These are phyloP conservation scores for Porites divaricata DNA, from an alignment of 92 coral and sea anemone genomes.

Conservation along the genomic window DNA sequence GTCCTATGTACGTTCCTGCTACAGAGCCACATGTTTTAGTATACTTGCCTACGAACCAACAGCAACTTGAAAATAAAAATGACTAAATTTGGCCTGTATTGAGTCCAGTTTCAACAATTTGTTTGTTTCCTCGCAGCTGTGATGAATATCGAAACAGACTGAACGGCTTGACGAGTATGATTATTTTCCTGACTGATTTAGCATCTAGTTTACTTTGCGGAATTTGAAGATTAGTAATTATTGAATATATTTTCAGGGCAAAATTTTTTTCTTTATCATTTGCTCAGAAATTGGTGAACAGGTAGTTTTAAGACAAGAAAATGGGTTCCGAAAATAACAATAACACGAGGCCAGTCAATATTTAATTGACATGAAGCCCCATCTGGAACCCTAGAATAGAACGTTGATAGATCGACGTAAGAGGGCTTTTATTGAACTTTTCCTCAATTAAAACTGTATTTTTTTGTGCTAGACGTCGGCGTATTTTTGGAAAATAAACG, in stretches of 20 bases:
- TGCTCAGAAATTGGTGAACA: background rate
- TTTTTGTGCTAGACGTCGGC: background rate
- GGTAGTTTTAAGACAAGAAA: background rate
- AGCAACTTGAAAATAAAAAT: background rate
- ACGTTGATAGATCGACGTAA: background rate
- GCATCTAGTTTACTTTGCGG: no score
- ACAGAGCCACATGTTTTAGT: background rate
- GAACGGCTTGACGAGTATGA: no score
- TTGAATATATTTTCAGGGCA: no score
- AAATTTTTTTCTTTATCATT: no score
- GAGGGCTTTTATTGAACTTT: background rate
- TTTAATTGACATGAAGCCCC: background rate
- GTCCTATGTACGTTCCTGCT: background rate
- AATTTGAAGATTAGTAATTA: no score
- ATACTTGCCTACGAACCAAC: background rate
- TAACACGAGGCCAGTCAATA: background rate
- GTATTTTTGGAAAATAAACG: background rate
- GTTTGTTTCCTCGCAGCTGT: background rate
- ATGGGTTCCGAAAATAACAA: background rate
- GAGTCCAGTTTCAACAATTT: no score
- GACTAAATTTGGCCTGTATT: no score
- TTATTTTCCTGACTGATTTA: no score
- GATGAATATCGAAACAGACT: background rate
- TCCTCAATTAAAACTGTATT: background rate
- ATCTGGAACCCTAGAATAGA: background rate